A percentile compares a stretch with the other conserved stretches of the same genome.
These are phyloP conservation scores for Tinea pellionella DNA, from an alignment of 2,888 invertebrate genomes.

Conservation along the genomic window DNA sequence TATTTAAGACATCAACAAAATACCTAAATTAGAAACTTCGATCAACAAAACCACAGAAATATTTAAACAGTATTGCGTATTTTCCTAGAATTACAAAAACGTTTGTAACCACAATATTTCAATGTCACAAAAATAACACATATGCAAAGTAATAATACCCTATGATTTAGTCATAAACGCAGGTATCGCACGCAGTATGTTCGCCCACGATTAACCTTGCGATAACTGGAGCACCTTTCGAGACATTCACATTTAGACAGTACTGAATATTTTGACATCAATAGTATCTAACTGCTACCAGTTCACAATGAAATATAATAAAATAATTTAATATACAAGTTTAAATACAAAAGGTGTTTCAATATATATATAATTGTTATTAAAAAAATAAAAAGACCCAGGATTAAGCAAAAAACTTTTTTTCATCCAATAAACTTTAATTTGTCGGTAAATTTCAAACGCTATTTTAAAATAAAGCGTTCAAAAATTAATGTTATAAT, in stretches of 20 bases:
- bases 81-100: not conserved
- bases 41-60: not conserved
- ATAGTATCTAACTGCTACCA: not conserved
- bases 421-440: too few species aligned
- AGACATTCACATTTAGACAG: conserved; percentile 11
- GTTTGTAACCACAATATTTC: not conserved
- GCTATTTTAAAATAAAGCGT: too few species aligned
- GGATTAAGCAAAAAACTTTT: too few species aligned
- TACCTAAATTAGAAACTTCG: not conserved
- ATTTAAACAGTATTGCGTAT: too few species aligned
- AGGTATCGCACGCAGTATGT: conserved; percentile 10
- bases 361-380: too few species aligned
- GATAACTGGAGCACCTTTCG: conserved; percentile 23
- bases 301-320: not conserved
- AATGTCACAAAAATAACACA: not conserved
- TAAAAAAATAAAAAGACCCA: too few species aligned
- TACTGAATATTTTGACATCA: conserved; percentile 4
- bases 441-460: too few species aligned
- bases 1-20: not conserved
- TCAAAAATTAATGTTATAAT: too few species aligned
- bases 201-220: conserved; percentile 26
- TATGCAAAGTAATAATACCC: not conserved
- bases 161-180: conserved; percentile 15
- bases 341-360: too few species aligned
- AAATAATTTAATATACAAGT: too few species aligned